A percentile compares a stretch with the other conserved stretches of the same genome.
These are phyloP conservation scores for Poecile atricapillus DNA, from an alignment of 2,113 vertebrate species.

Conservation along the genomic window DNA sequence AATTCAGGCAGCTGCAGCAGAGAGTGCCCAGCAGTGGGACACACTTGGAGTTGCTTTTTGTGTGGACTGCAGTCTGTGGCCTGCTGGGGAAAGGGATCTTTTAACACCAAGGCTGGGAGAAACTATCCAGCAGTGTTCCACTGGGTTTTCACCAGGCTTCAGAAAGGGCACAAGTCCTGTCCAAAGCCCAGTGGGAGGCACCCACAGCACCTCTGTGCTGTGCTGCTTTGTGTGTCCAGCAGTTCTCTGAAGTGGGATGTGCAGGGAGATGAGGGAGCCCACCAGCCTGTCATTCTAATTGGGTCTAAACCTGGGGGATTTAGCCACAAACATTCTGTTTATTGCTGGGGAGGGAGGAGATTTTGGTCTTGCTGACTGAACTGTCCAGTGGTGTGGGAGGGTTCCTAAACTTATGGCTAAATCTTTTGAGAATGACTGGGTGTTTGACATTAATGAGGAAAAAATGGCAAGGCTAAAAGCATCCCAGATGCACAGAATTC, in stretches of 20 bases:
- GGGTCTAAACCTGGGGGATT: background rate
- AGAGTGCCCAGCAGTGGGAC: background rate
- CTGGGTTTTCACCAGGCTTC: background rate
- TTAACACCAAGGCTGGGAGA: background rate
- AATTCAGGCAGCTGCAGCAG: background rate
- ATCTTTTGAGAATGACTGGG: background rate
- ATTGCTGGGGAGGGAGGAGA: background rate
- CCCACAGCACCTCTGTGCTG: background rate
- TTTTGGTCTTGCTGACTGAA: background rate
- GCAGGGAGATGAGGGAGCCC: background rate
- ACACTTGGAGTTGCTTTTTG: background rate
- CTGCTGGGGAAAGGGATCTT: background rate
- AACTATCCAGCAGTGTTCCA: background rate
- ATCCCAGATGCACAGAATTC: conserved; percentile 23
- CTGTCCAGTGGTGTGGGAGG: background rate
- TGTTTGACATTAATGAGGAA: conserved; percentile 15
- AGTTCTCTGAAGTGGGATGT: background rate
- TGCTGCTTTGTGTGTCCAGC: background rate
- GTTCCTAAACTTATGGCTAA: background rate
- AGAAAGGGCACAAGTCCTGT: background rate
- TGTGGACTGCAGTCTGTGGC: background rate
- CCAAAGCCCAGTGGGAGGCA: background rate
- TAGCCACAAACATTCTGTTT: background rate
- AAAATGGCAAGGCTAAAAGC: conserved; percentile 8
- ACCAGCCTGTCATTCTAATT: background rate